Percentiles rank a stretch among this genome's conserved stretches.
phyloP scores from a whole-genome alignment of 1,140 invertebrate genomes.

The Drosophila mayri region DNA sequence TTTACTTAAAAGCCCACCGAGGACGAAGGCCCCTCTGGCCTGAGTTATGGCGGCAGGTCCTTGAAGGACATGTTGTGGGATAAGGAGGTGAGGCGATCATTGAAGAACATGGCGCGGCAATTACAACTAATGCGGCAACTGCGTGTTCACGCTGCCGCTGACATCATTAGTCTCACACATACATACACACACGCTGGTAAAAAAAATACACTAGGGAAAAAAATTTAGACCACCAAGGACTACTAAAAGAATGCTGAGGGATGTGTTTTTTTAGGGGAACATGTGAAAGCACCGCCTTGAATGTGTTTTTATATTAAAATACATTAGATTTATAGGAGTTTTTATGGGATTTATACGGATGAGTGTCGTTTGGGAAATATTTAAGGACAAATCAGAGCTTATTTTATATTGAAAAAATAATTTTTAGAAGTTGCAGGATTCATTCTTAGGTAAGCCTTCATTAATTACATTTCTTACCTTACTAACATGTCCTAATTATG shows the following conservation, averaged over 20 bases:
- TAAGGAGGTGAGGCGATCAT: conserved; percentile 39
- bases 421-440: neutral
- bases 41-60: conserved; percentile 33
- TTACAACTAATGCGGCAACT: conserved; percentile 80
- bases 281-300: neutral
- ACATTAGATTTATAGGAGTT: neutral
- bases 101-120: conserved; percentile 57
- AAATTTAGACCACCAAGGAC: neutral
- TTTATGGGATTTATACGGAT: neutral
- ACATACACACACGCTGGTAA: conserved; percentile 15
- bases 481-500: neutral
- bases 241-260: neutral
- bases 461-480: neutral
- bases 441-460: no score
- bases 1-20: conserved; percentile 73
- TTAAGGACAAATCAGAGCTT: neutral
- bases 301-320: neutral
- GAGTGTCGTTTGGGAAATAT: neutral
- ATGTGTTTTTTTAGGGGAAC: neutral
- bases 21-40: conserved; percentile 22
- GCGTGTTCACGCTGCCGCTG: conserved; percentile 71
- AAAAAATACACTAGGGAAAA: conserved; percentile 14
- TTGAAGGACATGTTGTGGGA: conserved; percentile 21
- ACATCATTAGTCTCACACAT: conserved; percentile 68
- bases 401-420: neutral